phyloP scores from a whole-genome alignment of 2,113 vertebrate species.

The Hylia prasina region DNA sequence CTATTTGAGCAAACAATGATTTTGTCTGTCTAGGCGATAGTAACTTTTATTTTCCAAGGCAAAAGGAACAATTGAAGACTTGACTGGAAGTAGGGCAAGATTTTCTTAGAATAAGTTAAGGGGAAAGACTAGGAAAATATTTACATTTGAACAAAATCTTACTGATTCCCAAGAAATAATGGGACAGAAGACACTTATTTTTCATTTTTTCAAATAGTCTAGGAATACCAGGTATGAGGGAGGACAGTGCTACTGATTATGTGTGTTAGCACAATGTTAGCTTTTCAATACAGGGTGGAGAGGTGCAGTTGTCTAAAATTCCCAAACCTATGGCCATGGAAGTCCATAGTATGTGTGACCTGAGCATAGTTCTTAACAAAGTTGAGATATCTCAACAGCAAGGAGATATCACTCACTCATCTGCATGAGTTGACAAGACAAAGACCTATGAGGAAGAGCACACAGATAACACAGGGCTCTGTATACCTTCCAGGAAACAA shows the following conservation, averaged over 20 bases:
- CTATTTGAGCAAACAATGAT: background rate
- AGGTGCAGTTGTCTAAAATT: background rate
- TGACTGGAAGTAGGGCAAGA: background rate
- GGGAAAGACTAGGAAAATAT: background rate
- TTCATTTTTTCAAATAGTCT: background rate
- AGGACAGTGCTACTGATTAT: background rate
- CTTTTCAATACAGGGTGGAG: background rate
- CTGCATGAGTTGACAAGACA: background rate
- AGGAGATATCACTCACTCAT: background rate
- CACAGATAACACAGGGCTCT: background rate
- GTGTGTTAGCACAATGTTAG: background rate
- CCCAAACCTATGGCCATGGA: background rate
- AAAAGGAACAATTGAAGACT: background rate
- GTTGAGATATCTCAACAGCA: background rate
- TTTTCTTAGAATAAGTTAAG: background rate
- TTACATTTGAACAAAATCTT: background rate
- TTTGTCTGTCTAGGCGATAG: background rate
- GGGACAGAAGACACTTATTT: background rate
- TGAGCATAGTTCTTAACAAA: background rate
- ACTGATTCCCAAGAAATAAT: background rate
- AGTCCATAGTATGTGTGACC: background rate
- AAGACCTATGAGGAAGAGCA: background rate
- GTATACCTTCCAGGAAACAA: background rate
- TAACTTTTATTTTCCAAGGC: background rate
- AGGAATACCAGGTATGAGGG: background rate